Conservation (phyloP, 1,140 invertebrate genomes). For the Pachypeltis micranthus region DNA sequence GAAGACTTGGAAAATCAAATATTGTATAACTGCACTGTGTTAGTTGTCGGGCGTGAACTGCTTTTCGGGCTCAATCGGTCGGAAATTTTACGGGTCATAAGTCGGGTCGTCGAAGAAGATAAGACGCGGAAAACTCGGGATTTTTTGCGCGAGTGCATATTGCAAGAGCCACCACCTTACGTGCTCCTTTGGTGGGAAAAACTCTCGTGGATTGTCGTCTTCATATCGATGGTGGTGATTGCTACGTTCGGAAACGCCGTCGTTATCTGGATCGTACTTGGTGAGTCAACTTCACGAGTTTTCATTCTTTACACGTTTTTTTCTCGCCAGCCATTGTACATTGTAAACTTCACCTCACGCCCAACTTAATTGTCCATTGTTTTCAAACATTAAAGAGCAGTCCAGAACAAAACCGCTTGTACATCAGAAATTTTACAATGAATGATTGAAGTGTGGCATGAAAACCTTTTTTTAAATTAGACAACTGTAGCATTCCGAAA, state of each 20-base stretch:
- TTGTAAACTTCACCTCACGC: too few species aligned
- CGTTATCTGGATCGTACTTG: constrained; percentile 80
- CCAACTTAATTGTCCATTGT: too few species aligned
- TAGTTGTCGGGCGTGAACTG: not conserved
- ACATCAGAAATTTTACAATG: too few species aligned
- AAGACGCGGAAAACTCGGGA: not conserved
- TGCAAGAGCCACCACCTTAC: constrained; percentile 27
- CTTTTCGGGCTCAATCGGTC: not conserved
- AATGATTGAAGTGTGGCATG: too few species aligned
- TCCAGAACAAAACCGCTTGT: too few species aligned
- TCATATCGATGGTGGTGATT: constrained; percentile 59
- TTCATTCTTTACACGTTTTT: too few species aligned
- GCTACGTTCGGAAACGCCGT: constrained; percentile 72
- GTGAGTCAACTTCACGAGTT: too few species aligned
- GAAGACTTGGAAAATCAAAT: constrained; percentile 10
- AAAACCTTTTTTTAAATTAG: too few species aligned
- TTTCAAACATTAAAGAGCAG: too few species aligned
- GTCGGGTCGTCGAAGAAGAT: not conserved
- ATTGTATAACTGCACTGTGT: constrained; percentile 2
- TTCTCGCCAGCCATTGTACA: too few species aligned
- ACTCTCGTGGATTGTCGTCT: constrained; percentile 54
- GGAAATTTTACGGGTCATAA: not conserved
- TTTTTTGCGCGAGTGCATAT: not conserved
- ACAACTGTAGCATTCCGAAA: too few species aligned
- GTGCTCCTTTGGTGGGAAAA: constrained; percentile 47